Conservation (phyloP, 2,888 invertebrate species). For the Drosophila merina region DNA sequence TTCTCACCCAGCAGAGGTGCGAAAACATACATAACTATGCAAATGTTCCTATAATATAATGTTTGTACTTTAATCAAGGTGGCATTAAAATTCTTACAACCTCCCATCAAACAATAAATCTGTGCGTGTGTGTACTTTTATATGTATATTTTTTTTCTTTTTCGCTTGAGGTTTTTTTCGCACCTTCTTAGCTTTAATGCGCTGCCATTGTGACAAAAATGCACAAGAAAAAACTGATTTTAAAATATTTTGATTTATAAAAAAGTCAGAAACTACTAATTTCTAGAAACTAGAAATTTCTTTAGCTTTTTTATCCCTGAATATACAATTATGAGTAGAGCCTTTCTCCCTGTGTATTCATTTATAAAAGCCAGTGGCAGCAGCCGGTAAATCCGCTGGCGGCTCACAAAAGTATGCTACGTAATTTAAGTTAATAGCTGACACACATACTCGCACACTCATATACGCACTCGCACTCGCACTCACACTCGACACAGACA, state of each 20-base stretch:
- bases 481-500: constrained; percentile 1
- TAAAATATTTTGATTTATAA: background rate
- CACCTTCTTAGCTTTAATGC: constrained; percentile 31
- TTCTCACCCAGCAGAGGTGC: background rate
- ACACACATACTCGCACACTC: constrained; percentile 31
- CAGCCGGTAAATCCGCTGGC: constrained; percentile 48
- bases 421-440: constrained; percentile 75
- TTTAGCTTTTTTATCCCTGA: too few species aligned
- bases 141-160: background rate
- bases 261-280: too few species aligned
- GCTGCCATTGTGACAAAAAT: constrained; percentile 29
- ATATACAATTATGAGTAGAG: too few species aligned
- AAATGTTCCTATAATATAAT: constrained; percentile 40
- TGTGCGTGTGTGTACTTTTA: constrained; percentile 8
- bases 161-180: background rate
- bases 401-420: constrained; percentile 69
- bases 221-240: background rate
- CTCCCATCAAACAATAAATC: constrained; percentile 65
- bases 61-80: constrained; percentile 69
- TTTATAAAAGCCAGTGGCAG: constrained; percentile 16
- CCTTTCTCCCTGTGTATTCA: background rate
- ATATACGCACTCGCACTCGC: constrained; percentile 1
- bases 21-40: constrained; percentile 58
- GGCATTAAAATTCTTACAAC: constrained; percentile 59
- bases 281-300: too few species aligned